phyloP scores from a whole-genome alignment of 2,888 invertebrate species.

The Volucella bombylans region DNA sequence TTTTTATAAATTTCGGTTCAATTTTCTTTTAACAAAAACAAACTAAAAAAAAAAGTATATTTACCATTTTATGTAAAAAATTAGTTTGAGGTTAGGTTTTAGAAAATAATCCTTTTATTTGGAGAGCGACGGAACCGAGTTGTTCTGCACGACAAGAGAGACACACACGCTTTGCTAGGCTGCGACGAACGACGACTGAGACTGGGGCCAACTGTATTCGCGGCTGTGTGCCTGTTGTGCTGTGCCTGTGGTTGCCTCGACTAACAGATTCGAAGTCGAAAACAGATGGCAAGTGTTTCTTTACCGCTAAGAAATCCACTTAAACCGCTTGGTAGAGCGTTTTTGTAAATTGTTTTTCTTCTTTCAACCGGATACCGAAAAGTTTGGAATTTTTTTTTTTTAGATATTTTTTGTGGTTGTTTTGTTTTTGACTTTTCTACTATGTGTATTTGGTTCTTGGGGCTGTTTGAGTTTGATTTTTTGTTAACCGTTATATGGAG shows the following conservation, averaged over 20 bases:
- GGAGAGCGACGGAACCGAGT: conserved; percentile 50
- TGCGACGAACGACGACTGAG: conserved; percentile 60
- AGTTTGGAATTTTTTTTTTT: conserved; percentile 20
- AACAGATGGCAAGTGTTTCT: conserved; percentile 71
- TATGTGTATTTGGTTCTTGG: neutral
- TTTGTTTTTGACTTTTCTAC: conserved; percentile 1
- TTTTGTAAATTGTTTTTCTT: conserved; percentile 3
- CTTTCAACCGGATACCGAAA: conserved; percentile 45
- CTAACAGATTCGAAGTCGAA: conserved; percentile 34
- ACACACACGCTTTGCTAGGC: conserved; percentile 27
- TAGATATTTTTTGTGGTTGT: no score
- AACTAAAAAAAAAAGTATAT: conserved; percentile 17
- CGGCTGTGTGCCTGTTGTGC: conserved; percentile 18
- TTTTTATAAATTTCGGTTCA: conserved; percentile 1
- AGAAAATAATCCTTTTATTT: conserved; percentile 63
- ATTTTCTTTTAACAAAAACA: no score
- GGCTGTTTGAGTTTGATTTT: conserved; percentile 14
- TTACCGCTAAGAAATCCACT: conserved; percentile 60
- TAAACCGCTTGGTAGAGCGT: conserved; percentile 20
- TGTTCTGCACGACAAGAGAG: conserved; percentile 4
- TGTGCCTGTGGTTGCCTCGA: neutral
- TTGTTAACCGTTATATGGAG: conserved; percentile 29
- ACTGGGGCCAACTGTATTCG: conserved; percentile 19
- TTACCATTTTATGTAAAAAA: conserved; percentile 72
- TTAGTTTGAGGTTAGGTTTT: conserved; percentile 48